Evolutionary conservation across 2,113 vertebrate genomes (phyloP).

Genomic region (Tetrao urogallus): DNA sequence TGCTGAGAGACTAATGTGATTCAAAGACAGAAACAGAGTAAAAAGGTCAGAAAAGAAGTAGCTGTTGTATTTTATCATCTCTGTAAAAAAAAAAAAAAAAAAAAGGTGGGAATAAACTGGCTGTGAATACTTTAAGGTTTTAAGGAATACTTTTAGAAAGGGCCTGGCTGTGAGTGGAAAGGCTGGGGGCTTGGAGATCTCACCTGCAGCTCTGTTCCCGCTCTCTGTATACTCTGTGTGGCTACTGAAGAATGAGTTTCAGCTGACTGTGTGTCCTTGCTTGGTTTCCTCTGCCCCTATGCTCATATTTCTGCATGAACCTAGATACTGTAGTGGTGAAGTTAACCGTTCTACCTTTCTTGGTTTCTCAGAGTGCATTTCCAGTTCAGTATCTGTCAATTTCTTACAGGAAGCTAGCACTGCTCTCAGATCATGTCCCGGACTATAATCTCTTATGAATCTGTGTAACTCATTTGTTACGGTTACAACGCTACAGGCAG

Average conservation of each 20-base stretch:
- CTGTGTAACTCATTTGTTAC: background rate
- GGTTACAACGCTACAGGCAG: background rate
- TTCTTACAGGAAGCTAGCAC: background rate
- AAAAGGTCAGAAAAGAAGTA: slow-evolving; percentile 3
- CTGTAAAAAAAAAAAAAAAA: background rate
- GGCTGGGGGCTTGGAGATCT: background rate
- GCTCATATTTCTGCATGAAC: background rate
- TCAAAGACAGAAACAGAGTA: slow-evolving; percentile 14
- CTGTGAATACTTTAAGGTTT: background rate
- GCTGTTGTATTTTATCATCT: background rate
- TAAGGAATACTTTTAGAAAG: background rate
- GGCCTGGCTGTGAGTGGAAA: background rate
- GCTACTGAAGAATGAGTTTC: background rate
- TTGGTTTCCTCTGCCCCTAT: background rate
- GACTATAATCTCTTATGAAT: background rate
- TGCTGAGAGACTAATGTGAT: slow-evolving; percentile 21
- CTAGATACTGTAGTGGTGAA: background rate
- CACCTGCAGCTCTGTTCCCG: background rate
- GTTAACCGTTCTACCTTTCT: background rate
- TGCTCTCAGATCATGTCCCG: background rate
- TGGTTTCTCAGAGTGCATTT: background rate
- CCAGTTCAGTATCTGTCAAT: background rate
- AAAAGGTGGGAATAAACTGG: background rate
- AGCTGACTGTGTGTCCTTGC: background rate
- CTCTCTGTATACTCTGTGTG: background rate